Evolutionary conservation across 1,140 invertebrate species (phyloP), one percentile per base, ranked within the genome.

Genomic region (Melitaea cinxia): DNA sequence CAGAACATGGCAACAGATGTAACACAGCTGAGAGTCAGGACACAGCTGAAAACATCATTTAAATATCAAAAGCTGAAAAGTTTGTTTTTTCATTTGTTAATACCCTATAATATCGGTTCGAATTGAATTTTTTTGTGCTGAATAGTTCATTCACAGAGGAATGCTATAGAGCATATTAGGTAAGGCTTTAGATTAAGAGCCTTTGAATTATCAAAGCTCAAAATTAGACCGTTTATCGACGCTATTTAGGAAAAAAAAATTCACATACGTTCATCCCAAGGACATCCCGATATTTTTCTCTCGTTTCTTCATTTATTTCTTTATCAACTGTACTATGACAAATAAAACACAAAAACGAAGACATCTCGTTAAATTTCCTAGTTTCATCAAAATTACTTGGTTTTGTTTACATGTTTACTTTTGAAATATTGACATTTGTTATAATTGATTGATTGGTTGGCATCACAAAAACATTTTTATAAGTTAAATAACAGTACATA

Each of bases 241-340:
- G n/a, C n/a, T n/a, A n/a, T n/a, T n/a, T n/a, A n/a, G n/a, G n/a
- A 42, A 17, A 17, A 12, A 12, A 42, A 23, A 7, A 23, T 17
- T 37, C 0, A 23, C 76, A 66, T 76, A 88, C 85, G 63, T 82
- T 74, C 35, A 87, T 76, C 14, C 85, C 85, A 14, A 86, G 68
- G 4, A 89, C 65, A 65, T 89, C 87, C 59, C 75, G 75, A 49
- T 88, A 89, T 79, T 84, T 88, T 54, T 87, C 87, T 1, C 83
- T 68, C 0, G 64, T 81, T 49, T 80, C 78, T 39, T 85, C 87
- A 68, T 73, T 77, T 4, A 76, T 83, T 52, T 85, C 80, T 21
- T 63, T 30, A 60, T 75, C 78, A 5, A 86, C 79, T 12, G 76
- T 77, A 24, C 76, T 81, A 24, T 88, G 81, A 37, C 87, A 89